phyloP scores from a whole-genome alignment of 2,888 invertebrate species.

The Oscheius sp. region DNA sequence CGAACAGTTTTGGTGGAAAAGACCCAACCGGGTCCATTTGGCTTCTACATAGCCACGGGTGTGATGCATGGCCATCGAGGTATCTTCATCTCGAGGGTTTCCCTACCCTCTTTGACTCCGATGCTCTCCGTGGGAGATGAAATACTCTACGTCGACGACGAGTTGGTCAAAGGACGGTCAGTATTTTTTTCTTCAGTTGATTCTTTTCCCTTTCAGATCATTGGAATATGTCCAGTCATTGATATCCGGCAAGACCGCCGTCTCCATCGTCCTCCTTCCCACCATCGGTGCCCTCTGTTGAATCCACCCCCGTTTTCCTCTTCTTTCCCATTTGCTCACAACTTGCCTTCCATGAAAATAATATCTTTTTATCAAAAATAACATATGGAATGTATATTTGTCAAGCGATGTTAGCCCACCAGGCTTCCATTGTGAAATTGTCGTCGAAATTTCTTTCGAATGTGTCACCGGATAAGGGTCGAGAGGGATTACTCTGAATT shows the following conservation, averaged over 20 bases:
- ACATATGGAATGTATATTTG: not conserved
- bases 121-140: conserved; percentile 66
- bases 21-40: conserved; percentile 65
- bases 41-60: conserved; percentile 67
- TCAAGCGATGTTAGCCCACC: conserved; percentile 54
- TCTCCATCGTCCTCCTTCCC: conserved; percentile 57
- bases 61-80: conserved; percentile 62
- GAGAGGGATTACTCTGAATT: conserved; percentile 42
- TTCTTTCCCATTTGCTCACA: conserved; percentile 23
- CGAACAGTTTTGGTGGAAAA: conserved; percentile 61
- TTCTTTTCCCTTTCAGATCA: conserved; percentile 21
- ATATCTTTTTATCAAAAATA: conserved; percentile 23
- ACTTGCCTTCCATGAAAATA: conserved; percentile 28
- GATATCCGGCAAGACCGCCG: conserved; percentile 61
- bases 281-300: conserved; percentile 59
- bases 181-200: not conserved
- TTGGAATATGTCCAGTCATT: conserved; percentile 63
- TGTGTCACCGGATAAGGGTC: conserved; percentile 57
- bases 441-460: conserved; percentile 56
- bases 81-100: conserved; percentile 66
- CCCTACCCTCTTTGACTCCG: conserved; percentile 57
- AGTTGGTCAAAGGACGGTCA: conserved; percentile 55
- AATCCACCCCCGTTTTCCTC: not conserved
- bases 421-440: conserved; percentile 57
- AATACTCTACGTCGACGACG: conserved; percentile 63